These are phyloP conservation scores for Tiliqua scincoides DNA, from an alignment of 2,113 vertebrate genomes.

Conservation along the genomic window DNA sequence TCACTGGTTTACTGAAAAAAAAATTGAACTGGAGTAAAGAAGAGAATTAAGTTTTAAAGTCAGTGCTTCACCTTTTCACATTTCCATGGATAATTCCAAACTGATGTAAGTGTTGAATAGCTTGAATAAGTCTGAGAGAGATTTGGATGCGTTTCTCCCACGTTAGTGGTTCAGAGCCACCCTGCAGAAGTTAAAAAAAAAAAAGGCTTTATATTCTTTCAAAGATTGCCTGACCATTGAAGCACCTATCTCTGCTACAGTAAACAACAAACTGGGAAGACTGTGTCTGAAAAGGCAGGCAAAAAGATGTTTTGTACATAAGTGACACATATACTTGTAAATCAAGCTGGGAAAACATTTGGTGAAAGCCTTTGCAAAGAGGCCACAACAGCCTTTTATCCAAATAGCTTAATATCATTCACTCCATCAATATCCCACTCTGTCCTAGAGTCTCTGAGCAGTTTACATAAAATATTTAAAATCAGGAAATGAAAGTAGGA, in stretches of 20 bases:
- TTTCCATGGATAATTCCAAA: conserved; percentile 78
- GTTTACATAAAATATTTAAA: not conserved
- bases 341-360: no score
- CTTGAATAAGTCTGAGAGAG: conserved; percentile 69
- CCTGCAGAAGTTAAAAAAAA: conserved; percentile 67
- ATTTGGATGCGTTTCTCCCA: conserved; percentile 74
- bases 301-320: not conserved
- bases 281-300: not conserved
- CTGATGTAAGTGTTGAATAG: conserved; percentile 73
- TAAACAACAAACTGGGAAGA: not conserved
- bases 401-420: not conserved
- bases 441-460: not conserved
- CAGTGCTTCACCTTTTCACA: conserved; percentile 75
- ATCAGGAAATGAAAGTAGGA: not conserved
- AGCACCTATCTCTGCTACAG: not conserved
- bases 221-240: not conserved
- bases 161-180: conserved; percentile 48
- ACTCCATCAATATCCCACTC: not conserved
- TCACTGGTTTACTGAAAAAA: not conserved
- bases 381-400: not conserved
- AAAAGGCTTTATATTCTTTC: not conserved
- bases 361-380: no score
- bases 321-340: no score
- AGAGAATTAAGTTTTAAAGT: not conserved
- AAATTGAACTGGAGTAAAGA: not conserved